phyloP scores from a whole-genome alignment of 2,113 vertebrate genomes.

The Gymnobelideus leadbeateri region DNA sequence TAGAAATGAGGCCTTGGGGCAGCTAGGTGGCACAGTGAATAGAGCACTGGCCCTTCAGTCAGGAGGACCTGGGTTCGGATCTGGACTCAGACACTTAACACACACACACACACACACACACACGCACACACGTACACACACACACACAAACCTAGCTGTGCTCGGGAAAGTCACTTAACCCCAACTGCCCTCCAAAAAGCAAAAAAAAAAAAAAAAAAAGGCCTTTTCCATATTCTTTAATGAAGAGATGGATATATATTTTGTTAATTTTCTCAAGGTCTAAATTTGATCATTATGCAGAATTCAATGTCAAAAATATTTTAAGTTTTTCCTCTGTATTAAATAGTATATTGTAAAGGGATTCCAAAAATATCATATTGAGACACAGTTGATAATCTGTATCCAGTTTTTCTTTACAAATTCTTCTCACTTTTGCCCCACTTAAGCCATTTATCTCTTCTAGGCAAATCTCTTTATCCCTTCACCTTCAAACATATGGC shows the following conservation, averaged over 20 bases:
- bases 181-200: too few relatives aligned
- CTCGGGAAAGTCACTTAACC: too few relatives aligned
- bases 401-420: not conserved
- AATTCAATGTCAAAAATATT: not conserved
- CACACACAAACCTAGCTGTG: too few relatives aligned
- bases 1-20: too few relatives aligned
- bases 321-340: not conserved
- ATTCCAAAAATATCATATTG: not conserved
- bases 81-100: too few relatives aligned
- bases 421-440: not conserved
- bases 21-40: too few relatives aligned
- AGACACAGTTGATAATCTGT: not conserved
- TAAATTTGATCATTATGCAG: not conserved
- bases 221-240: not conserved
- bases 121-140: too few relatives aligned
- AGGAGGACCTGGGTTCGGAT: too few relatives aligned
- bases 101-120: too few relatives aligned
- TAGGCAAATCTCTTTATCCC: not conserved
- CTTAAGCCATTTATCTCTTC: not conserved
- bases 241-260: not conserved
- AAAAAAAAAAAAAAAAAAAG: too few relatives aligned
- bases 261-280: not conserved
- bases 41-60: too few relatives aligned
- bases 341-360: not conserved
- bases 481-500: not conserved